A percentile compares a stretch with the other conserved stretches of the same genome.
These are phyloP conservation scores for Escarpia spicata DNA, from an alignment of 2,888 invertebrate species.

Conservation along the genomic window DNA sequence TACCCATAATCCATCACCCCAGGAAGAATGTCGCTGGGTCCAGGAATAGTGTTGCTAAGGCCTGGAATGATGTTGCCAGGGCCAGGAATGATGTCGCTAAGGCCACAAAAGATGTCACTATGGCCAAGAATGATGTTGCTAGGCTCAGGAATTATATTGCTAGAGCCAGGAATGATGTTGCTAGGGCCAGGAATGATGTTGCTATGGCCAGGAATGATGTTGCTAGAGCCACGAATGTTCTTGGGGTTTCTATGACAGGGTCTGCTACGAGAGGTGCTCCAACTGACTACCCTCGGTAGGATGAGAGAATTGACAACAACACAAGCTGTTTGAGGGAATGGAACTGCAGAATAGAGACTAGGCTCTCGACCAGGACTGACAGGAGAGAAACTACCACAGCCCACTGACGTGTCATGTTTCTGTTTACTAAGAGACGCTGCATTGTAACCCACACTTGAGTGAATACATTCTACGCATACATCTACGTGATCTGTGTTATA, in stretches of 20 bases:
- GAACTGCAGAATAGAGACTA: background rate
- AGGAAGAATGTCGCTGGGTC: too few relatives aligned
- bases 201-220: background rate
- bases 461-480: background rate
- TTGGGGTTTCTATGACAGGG: background rate
- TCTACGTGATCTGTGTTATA: background rate
- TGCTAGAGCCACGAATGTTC: background rate
- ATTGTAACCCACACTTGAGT: background rate
- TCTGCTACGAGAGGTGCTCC: background rate
- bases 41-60: too few relatives aligned
- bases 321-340: background rate
- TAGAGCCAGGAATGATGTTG: too few relatives aligned
- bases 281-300: background rate
- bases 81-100: background rate
- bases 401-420: background rate
- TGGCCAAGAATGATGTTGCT: background rate
- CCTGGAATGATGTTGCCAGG: too few relatives aligned
- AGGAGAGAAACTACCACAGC: background rate
- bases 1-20: too few relatives aligned
- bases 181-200: too few relatives aligned
- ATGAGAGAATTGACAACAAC: background rate
- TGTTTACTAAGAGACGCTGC: background rate
- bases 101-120: background rate
- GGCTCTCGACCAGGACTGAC: background rate
- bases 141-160: too few relatives aligned